These are phyloP conservation scores for Bufo gargarizans DNA, from an alignment of 2,113 vertebrate genomes.

Conservation along the genomic window DNA sequence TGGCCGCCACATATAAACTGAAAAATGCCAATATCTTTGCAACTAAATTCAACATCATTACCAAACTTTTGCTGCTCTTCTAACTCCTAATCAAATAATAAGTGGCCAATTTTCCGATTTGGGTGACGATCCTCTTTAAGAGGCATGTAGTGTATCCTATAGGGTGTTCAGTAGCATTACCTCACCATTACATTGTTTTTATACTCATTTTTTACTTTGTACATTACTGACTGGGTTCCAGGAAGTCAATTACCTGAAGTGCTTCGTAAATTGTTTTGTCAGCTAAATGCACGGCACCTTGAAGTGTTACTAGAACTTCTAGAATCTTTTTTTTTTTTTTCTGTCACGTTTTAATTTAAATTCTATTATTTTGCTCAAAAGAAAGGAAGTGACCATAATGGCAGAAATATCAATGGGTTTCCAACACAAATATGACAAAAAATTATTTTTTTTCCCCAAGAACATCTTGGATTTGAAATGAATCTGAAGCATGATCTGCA, in stretches of 20 bases:
- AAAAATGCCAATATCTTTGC: background rate
- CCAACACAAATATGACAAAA: background rate
- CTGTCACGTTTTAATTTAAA: slow-evolving; percentile 10
- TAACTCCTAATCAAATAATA: background rate
- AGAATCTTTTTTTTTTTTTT: background rate
- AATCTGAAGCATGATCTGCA: no score
- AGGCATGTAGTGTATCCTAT: background rate
- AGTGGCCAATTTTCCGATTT: background rate
- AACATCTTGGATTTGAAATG: no score
- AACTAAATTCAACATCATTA: background rate
- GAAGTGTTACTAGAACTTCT: background rate
- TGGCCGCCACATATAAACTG: background rate
- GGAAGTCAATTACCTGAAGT: slow-evolving; percentile 40
- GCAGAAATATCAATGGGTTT: background rate
- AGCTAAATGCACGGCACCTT: background rate
- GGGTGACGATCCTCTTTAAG: background rate
- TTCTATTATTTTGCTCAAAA: background rate
- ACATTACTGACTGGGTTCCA: slow-evolving; percentile 34
- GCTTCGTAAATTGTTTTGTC: slow-evolving; percentile 17
- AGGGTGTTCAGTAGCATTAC: background rate
- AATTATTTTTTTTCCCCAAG: no score
- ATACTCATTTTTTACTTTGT: background rate
- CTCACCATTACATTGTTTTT: background rate
- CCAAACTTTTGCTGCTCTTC: background rate
- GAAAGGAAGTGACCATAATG: background rate